Percentiles rank a stretch among this genome's conserved stretches.
Conservation (phyloP, 2,888 invertebrate genomes). For the Holacanthella duospinosa region DNA sequence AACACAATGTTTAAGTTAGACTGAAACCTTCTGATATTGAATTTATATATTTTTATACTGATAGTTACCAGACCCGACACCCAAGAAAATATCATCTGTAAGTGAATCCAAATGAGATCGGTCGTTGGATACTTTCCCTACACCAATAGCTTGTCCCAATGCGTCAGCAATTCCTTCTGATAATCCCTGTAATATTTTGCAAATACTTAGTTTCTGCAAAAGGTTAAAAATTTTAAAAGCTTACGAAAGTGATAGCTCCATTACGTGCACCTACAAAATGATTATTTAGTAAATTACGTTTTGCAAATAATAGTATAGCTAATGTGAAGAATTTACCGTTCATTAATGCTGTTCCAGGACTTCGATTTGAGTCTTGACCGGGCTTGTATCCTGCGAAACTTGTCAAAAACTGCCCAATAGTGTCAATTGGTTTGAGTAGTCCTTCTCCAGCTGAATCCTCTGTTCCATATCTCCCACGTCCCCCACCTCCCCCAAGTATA, state of each 20-base stretch:
- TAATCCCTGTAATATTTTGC: no score
- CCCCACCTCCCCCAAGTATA: neutral
- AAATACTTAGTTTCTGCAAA: no score
- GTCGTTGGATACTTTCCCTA: slow-evolving; percentile 6
- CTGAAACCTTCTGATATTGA: neutral
- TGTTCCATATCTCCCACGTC: neutral
- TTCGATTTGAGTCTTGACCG: neutral
- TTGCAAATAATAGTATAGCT: neutral
- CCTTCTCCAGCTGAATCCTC: neutral
- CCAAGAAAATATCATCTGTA: neutral
- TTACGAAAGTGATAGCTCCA: neutral
- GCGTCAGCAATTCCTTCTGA: neutral
- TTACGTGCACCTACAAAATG: neutral
- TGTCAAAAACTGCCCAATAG: neutral
- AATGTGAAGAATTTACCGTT: neutral
- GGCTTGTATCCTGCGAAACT: neutral
- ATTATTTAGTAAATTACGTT: neutral
- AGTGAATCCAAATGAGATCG: slow-evolving; percentile 5
- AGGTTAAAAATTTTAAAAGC: no score
- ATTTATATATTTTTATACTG: no score
- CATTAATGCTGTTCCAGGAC: neutral
- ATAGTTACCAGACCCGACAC: no score
- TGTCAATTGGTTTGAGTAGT: neutral
- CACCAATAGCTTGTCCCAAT: slow-evolving; percentile 2
- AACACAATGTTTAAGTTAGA: neutral